phyloP scores from a whole-genome alignment of 2,888 invertebrate genomes.

The Buathra laborator region DNA sequence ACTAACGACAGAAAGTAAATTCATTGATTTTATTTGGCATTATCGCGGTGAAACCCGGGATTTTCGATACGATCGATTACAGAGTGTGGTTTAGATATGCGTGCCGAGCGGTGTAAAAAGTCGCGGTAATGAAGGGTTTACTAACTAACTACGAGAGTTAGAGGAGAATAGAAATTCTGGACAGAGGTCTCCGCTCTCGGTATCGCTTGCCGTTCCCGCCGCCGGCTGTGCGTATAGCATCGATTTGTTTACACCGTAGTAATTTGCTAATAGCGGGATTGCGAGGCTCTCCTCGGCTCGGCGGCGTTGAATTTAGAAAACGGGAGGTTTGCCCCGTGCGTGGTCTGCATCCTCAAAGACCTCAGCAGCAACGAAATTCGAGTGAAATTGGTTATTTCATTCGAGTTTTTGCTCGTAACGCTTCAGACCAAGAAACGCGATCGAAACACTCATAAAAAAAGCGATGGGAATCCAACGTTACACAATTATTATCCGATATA shows the following conservation, averaged over 20 bases:
- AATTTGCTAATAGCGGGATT: conserved; percentile 82
- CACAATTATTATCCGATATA: conserved; percentile 34
- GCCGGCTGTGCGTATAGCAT: conserved; percentile 70
- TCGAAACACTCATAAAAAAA: background rate
- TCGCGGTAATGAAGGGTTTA: conserved; percentile 79
- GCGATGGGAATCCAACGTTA: background rate
- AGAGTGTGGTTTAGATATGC: conserved; percentile 69
- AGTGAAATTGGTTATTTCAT: conserved; percentile 10
- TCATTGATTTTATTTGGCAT: background rate
- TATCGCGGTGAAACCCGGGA: background rate
- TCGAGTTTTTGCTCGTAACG: conserved; percentile 26
- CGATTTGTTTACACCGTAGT: conserved; percentile 84
- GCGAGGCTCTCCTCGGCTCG: conserved; percentile 30
- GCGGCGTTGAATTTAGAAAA: conserved; percentile 64
- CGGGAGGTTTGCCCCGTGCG: conserved; percentile 58
- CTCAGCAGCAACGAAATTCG: conserved; percentile 8
- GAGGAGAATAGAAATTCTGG: conserved; percentile 53
- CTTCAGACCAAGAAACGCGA: conserved; percentile 39
- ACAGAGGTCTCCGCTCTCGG: background rate
- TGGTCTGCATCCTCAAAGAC: conserved; percentile 66
- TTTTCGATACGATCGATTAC: conserved; percentile 7
- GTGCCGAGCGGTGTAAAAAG: conserved; percentile 77
- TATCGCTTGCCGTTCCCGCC: conserved; percentile 41
- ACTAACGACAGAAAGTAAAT: background rate
- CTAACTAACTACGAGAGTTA: conserved; percentile 76